These are phyloP conservation scores for Pedicia rivosa DNA, from an alignment of 2,888 invertebrate species.

Conservation along the genomic window DNA sequence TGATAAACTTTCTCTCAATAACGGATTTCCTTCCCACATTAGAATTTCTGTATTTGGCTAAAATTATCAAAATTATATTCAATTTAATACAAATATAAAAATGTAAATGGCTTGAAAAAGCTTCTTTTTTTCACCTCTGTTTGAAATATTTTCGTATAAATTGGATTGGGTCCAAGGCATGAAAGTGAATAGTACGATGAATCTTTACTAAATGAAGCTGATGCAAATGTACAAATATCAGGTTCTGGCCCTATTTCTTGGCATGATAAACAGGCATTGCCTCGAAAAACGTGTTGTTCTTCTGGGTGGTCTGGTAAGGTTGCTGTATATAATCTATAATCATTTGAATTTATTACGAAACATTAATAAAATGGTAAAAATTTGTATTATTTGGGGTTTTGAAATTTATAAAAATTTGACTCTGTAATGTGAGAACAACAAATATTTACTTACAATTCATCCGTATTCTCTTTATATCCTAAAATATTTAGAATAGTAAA, in stretches of 20 bases:
- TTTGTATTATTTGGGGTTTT: too few relatives aligned
- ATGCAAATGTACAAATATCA: constrained; percentile 38
- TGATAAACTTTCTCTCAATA: constrained; percentile 32
- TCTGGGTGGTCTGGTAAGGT: constrained; percentile 46
- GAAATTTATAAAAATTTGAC: not conserved
- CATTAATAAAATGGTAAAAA: too few relatives aligned
- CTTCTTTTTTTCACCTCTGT: constrained; percentile 30
- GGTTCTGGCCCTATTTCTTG: constrained; percentile 38
- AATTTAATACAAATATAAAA: too few relatives aligned
- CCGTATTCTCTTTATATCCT: constrained; percentile 42
- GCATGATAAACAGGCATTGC: constrained; percentile 54
- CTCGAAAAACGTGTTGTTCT: constrained; percentile 47
- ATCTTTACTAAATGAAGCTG: constrained; percentile 40
- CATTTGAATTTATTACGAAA: not conserved
- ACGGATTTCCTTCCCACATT: constrained; percentile 40
- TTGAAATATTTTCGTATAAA: constrained; percentile 37
- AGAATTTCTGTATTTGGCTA: constrained; percentile 14
- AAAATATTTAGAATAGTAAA: constrained; percentile 41
- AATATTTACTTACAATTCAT: constrained; percentile 40
- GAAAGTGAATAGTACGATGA: constrained; percentile 46
- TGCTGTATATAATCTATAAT: constrained; percentile 53
- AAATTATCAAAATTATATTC: not conserved
- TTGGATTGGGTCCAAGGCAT: constrained; percentile 50
- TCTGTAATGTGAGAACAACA: not conserved
- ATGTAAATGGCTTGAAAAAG: too few relatives aligned